Base-by-base conservation (phyloP, 2,888 invertebrate genomes). In the Tricholauxania praeusta region DNA sequence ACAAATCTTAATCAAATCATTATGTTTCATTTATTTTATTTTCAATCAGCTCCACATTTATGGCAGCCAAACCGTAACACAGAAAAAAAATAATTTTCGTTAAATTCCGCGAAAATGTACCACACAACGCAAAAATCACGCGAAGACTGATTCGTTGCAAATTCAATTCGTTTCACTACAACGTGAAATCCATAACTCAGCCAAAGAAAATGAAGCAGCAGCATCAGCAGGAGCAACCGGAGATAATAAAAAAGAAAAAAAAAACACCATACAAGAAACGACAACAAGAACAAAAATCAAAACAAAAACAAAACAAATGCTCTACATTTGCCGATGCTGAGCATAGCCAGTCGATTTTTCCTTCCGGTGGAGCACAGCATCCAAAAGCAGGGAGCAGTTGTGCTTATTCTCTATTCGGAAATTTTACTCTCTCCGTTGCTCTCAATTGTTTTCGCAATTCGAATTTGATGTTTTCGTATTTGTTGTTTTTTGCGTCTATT, bases 101-200 rank as follows among this genome's bases (percentile, higher is more conserved):
- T 72, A 65, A 22, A 70, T 52, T 53, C 51, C 71, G 75, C 71
- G 71, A 63, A 67, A 66, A 49, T 66, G 74, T 60, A 82, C 86
- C 82, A 82, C 79, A 80, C 82, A 80, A 81, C 81, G 80, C 81
- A 81, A 80, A 82, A 86, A 81, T 82, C 87, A 85, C 86, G 86
- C 81, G 81, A 86, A 83, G 84, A 86, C 85, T 86, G 80, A 84
- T 76, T 76, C 67, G 72, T 72, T 70, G 47, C 55, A 72, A 76
- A 74, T 72, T 65, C 70, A 55, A 63, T 76, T 75, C 74, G 78
- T 72, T 75, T 73, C 71, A 77, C 67, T 71, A 66, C 69, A 74
- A 67, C 55, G 69, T 67, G 70, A 53, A 63, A 64, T 51, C 22
- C 51, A 51, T 12, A 32, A 52, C 22, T 39, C 39, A 39, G 32